Percentiles rank a stretch among this genome's conserved stretches.
Evolutionary conservation across 2,113 vertebrate genomes (phyloP).

Genomic region (Amia ocellicauda): DNA sequence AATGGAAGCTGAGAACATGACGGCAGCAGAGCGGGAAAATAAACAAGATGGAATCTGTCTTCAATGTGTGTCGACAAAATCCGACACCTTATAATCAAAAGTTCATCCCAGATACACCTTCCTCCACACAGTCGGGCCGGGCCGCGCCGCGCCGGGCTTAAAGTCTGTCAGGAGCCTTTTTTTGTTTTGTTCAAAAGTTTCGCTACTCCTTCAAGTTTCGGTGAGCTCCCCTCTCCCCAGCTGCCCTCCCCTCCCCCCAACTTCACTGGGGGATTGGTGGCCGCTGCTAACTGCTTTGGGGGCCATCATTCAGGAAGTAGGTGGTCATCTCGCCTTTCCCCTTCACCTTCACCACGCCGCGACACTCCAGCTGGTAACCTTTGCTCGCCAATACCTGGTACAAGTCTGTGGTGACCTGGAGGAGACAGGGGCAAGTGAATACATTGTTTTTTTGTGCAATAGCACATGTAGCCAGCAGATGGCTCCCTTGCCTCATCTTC

Average conservation of each 20-base stretch:
- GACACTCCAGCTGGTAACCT: slow-evolving; percentile 86
- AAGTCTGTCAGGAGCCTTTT: too few relatives aligned
- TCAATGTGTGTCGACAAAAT: slow-evolving; percentile 44
- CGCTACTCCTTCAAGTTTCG: slow-evolving; percentile 35
- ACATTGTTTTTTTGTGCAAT: not conserved
- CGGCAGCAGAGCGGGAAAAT: too few relatives aligned
- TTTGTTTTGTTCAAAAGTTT: too few relatives aligned
- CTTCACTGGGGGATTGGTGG: slow-evolving; percentile 25
- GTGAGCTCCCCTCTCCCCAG: slow-evolving; percentile 42
- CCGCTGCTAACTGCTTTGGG: slow-evolving; percentile 78
- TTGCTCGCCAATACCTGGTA: slow-evolving; percentile 85
- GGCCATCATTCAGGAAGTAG: slow-evolving; percentile 90
- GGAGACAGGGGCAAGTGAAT: not conserved
- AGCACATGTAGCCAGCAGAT: not conserved
- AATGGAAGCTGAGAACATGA: slow-evolving; percentile 68
- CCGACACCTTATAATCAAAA: slow-evolving; percentile 15
- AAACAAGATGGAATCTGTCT: slow-evolving; percentile 59
- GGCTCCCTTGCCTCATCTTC: not conserved
- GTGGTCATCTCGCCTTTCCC: slow-evolving; percentile 98
- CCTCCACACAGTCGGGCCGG: too few relatives aligned
- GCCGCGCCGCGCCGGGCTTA: too few relatives aligned
- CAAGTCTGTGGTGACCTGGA: slow-evolving; percentile 89
- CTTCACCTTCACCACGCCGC: slow-evolving; percentile 92
- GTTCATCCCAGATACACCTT: too few relatives aligned
- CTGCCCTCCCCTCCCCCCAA: too few relatives aligned